Conservation (phyloP, 2,797 vertebrate species). For the Thripadectes ignobilis region DNA sequence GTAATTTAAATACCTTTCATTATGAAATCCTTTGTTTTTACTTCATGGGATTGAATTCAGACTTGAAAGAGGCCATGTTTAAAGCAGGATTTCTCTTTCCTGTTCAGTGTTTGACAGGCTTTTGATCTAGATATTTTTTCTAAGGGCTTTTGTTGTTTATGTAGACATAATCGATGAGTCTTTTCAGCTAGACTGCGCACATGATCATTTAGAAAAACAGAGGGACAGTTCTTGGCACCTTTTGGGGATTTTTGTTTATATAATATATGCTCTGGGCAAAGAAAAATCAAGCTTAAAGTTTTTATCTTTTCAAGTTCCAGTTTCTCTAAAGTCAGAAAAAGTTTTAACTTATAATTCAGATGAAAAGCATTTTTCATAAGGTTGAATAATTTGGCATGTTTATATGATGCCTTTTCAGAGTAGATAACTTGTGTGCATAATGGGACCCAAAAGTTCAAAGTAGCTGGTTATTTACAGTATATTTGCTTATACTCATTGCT, state of each 20-base stretch:
- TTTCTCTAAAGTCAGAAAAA: slow-evolving; percentile 59
- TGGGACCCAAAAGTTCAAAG: slow-evolving; percentile 34
- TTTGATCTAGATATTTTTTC: slow-evolving; percentile 75
- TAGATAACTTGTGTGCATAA: slow-evolving; percentile 42
- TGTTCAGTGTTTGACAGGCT: slow-evolving; percentile 69
- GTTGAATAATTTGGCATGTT: slow-evolving; percentile 49
- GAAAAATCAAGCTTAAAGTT: slow-evolving; percentile 60
- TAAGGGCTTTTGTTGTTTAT: slow-evolving; percentile 78
- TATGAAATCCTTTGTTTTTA: slow-evolving; percentile 72
- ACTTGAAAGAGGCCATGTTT: slow-evolving; percentile 83
- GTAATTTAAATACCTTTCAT: slow-evolving; percentile 68
- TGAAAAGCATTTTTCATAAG: slow-evolving; percentile 54
- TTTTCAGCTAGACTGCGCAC: slow-evolving; percentile 83
- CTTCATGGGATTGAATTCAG: slow-evolving; percentile 66
- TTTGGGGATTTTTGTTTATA: slow-evolving; percentile 66
- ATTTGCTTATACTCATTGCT: background rate
- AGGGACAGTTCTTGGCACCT: slow-evolving; percentile 71
- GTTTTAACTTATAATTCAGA: slow-evolving; percentile 46
- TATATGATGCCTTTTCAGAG: slow-evolving; percentile 46
- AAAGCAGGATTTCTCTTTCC: slow-evolving; percentile 79
- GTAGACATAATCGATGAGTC: slow-evolving; percentile 76
- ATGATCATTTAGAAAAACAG: slow-evolving; percentile 71
- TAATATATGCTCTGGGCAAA: slow-evolving; percentile 65
- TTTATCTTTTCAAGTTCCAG: slow-evolving; percentile 62
- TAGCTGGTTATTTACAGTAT: slow-evolving; percentile 23